Evolutionary conservation across 1,140 invertebrate species (phyloP), one percentile per base, ranked within the genome.

Genomic region (Thrips palmi): DNA sequence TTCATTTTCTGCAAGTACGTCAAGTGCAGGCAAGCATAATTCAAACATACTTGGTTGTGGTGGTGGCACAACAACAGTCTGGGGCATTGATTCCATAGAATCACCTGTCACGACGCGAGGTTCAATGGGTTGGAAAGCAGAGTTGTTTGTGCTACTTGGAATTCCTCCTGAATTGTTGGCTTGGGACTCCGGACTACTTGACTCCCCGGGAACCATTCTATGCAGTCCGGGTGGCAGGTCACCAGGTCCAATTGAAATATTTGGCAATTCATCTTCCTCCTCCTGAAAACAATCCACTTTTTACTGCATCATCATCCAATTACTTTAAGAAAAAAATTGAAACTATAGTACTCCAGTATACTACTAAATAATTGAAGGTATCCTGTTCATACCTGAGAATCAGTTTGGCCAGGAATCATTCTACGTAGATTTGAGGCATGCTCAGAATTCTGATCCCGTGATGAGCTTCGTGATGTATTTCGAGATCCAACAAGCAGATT

Each of bases 171-270:
- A 40, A 21, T 42, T 40, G 10, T 20, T 11, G 27, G 42, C 37
- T 17, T 40, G 25, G 11, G 41, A 63, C 45, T 68, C 65, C 12
- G 42, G 45, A 34, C 64, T 51, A 45, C 72, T 71, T 18, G 69
- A 64, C 44, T 74, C 69, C 0, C 71, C 72, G 1, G 72, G 58
- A 10, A 74, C 71, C 57, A 74, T 62, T 34, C 72, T 56, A 7
- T 67, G 61, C 2, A 71, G 41, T 3, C 70, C 69, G 1, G 68
- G 69, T 3, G 69, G 70, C 17, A 70, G 71, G 33, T 27, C 33
- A 38, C 41, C 10, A 29, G 28, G 11, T 30, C 22, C 20, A 27
- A 38, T 4, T 23, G 21, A 31, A 12, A 5, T 19, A 18, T 22
- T 38, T 24, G 10, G 10, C 18, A 12, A 15, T 23, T 24, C 38